Evolutionary conservation across 2,888 invertebrate species (phyloP).

Genomic region (Synergus gifuensis): DNA sequence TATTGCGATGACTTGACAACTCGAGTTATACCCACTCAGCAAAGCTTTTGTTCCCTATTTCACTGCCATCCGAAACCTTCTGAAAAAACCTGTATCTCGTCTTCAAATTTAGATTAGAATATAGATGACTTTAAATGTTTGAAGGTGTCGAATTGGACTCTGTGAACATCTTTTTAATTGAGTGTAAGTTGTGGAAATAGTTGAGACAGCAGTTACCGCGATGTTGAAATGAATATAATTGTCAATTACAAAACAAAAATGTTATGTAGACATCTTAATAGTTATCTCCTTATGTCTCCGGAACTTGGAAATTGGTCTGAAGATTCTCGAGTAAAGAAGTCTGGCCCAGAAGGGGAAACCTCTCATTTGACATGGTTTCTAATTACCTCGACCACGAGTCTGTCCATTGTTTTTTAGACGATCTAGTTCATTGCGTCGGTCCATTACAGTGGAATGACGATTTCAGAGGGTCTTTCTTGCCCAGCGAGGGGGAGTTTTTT

Average conservation of each 20-base stretch:
- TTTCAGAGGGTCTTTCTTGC: neutral
- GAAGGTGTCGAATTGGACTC: neutral
- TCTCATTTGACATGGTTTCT: neutral
- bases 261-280: no score
- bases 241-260: no score
- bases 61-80: neutral
- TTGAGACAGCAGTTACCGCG: no score
- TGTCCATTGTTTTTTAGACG: neutral
- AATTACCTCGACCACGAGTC: neutral
- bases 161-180: neutral
- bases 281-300: no score
- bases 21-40: constrained; percentile 52
- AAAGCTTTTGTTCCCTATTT: constrained; percentile 47
- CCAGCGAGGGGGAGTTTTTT: constrained; percentile 42
- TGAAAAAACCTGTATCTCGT: neutral
- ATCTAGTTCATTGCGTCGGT: neutral
- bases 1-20: constrained; percentile 41
- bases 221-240: no score
- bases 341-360: neutral
- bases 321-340: neutral
- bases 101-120: neutral
- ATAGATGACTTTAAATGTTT: neutral
- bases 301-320: no score
- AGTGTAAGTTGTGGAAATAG: neutral
- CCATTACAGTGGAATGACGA: neutral